Evolutionary conservation across 2,113 vertebrate genomes (phyloP).

Genomic region (Percina caprodes): DNA sequence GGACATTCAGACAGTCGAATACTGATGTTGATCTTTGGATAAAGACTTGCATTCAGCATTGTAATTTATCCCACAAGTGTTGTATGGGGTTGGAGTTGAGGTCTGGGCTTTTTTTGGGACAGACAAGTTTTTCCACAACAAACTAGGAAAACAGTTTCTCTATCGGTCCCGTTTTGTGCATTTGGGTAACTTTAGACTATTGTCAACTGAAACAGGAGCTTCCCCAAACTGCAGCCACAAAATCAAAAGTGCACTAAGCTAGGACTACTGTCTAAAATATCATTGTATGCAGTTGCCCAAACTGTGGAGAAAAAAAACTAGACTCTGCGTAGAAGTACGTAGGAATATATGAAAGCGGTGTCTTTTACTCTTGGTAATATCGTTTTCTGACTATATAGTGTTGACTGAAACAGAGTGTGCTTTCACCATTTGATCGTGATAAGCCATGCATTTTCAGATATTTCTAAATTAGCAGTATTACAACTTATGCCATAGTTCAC

Average conservation of each 20-base stretch:
- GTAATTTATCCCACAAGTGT: not conserved
- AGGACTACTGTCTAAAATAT: not conserved
- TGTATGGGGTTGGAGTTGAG: not conserved
- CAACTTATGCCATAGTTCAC: constrained; percentile 22
- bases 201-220: not conserved
- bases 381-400: not conserved
- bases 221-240: not conserved
- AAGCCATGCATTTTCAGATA: constrained; percentile 22
- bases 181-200: no score
- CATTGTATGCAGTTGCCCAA: not conserved
- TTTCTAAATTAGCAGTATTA: constrained; percentile 38
- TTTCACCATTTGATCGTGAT: not conserved
- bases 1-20: not conserved
- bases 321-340: not conserved
- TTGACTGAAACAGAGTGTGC: not conserved
- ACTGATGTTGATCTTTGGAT: no score
- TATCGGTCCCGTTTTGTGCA: not conserved
- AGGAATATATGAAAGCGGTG: not conserved
- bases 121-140: not conserved
- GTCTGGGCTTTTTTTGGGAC: not conserved
- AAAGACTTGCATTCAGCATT: not conserved
- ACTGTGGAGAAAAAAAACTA: not conserved
- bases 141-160: not conserved
- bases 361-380: not conserved
- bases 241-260: not conserved